Base-by-base conservation (phyloP, 2,888 invertebrate genomes). In the Choristoneura rosaceana region DNA sequence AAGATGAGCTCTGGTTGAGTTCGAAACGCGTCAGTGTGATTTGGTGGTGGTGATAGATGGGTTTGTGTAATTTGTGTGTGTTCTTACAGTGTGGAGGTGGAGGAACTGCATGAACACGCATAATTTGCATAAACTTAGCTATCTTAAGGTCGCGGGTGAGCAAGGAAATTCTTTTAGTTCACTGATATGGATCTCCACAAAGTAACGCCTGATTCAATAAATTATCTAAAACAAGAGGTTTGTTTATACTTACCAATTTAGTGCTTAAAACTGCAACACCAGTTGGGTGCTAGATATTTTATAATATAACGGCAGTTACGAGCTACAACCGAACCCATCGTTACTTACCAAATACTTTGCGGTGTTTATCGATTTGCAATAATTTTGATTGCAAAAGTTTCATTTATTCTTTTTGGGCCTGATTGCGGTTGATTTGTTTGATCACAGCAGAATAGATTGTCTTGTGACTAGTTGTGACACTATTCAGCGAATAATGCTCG, bases 321-420 rank as follows among this genome's bases (percentile, higher is more conserved):
- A 64, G 73, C 50, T 64, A 64, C 50, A 41, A 65, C 17, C 17
- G 12, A 58, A 63, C 68, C 63, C 68, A 69, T 69, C 34, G 59
- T 50, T 66, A 45, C 68, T 73, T 73, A 64, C 73, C 68, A 69
- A 73, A 73, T 52, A 69, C 41, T 73, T 73, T 73, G 73, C 68
- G 73, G 73, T 69, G 68, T 50, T 73, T 73, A 73, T 73, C 73
- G 73, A 73, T 69, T 73, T 73, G 73, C 73, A 73, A 73, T 64
- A 73, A 69, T 59, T 60, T 38, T 45, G 47, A 62, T 73, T 73
- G 64, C 73, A 64, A 73, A 64, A 64, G 63, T 58, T 63, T 64
- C 45, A n/a, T 50, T 47, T 60, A 68, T 38, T 33, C 67, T 25
- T 68, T 73, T 64, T 69, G 34, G 68, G 43, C 15, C 45, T 34